Evolutionary conservation across 2,113 vertebrate genomes (phyloP).

Genomic region (Myodes glareolus): DNA sequence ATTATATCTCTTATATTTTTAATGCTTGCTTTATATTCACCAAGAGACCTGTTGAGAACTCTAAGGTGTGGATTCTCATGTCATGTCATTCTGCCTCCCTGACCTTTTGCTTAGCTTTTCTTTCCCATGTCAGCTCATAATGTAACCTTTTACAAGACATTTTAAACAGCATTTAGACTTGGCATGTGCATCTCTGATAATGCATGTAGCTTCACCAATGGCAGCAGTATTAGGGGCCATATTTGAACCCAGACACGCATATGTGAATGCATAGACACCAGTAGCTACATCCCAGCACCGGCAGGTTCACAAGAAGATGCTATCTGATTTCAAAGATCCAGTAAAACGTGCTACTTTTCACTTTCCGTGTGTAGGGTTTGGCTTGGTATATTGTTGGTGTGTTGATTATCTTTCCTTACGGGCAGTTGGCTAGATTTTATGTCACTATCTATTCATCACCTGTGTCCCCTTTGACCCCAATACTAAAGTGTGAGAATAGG

Average conservation of each 20-base stretch:
- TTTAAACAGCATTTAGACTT: background rate
- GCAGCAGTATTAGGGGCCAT: background rate
- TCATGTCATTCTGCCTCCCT: background rate
- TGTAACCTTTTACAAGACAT: background rate
- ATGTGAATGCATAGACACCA: rapidly evolving
- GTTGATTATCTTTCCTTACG: background rate
- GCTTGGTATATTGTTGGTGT: background rate
- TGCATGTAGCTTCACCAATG: background rate
- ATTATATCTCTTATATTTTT: background rate
- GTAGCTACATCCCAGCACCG: no score
- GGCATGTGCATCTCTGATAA: background rate
- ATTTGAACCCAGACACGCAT: background rate
- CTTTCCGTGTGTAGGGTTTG: background rate
- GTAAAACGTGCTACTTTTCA: background rate
- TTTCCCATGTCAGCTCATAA: background rate
- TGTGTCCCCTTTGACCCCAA: background rate
- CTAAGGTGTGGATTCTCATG: background rate
- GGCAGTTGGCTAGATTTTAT: background rate
- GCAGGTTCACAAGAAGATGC: background rate
- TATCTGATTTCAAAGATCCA: background rate
- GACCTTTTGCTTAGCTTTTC: background rate
- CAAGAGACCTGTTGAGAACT: background rate
- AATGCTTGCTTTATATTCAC: background rate
- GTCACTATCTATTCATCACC: background rate
- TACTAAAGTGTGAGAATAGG: background rate